Evolutionary conservation across 1,140 invertebrate species (phyloP).

Genomic region (Drosophila pruinosa): DNA sequence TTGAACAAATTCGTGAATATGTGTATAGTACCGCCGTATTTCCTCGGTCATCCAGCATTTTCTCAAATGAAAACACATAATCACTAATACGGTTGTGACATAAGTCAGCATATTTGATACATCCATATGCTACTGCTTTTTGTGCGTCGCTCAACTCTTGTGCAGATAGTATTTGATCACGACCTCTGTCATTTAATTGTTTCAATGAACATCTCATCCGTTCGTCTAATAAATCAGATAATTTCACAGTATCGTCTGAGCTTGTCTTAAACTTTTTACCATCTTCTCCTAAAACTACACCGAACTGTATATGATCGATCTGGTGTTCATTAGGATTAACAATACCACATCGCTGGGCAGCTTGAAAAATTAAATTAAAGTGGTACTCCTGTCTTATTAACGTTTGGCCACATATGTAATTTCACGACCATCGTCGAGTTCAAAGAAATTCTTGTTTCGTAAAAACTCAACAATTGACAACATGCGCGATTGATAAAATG

Average conservation of each 20-base stretch:
- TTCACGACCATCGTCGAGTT: constrained; percentile 96
- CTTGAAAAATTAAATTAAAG: constrained; percentile 90
- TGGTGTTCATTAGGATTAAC: constrained; percentile 86
- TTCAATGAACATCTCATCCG: constrained; percentile 92
- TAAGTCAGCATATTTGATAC: constrained; percentile 99
- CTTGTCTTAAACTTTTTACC: constrained; percentile 99
- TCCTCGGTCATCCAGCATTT: constrained; percentile 99
- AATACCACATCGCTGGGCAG: constrained; percentile 89
- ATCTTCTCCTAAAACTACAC: constrained; percentile 98
- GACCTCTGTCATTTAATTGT: constrained; percentile 95
- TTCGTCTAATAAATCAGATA: constrained; percentile 97
- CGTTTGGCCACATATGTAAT: constrained; percentile 95
- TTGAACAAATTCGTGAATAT: constrained; percentile 96
- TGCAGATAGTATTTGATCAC: constrained; percentile 91
- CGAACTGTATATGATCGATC: constrained; percentile 97
- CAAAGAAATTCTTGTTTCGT: constrained; percentile 88
- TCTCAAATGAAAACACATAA: constrained; percentile 99
- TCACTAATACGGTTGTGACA: constrained; percentile 96
- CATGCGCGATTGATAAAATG: constrained; percentile 98
- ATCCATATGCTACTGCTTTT: constrained; percentile 97
- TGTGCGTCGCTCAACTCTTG: constrained; percentile 94
- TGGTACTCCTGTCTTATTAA: constrained; percentile 89
- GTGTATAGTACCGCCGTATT: constrained; percentile 99
- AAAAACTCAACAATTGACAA: constrained; percentile 91
- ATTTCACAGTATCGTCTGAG: constrained; percentile 96